Evolutionary conservation across 2,888 invertebrate species (phyloP).

Genomic region (Cataglyphis altisquamis): DNA sequence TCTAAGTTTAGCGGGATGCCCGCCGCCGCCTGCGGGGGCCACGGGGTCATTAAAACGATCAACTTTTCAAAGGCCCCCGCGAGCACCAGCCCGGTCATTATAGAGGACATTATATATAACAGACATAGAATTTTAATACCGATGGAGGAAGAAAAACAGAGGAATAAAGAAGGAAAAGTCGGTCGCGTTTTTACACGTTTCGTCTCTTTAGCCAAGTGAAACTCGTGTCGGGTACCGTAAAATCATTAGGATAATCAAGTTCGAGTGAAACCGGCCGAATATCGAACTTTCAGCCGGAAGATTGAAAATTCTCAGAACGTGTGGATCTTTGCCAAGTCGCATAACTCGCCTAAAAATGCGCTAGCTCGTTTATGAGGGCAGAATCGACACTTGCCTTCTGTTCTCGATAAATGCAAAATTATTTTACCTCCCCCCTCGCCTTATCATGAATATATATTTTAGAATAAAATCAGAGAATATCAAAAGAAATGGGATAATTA

Average conservation of each 20-base stretch:
- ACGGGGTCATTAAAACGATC: constrained; percentile 51
- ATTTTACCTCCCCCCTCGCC: background rate
- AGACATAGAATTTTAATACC: constrained; percentile 55
- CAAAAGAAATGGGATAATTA: background rate
- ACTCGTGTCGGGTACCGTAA: constrained; percentile 30
- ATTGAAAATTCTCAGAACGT: constrained; percentile 52
- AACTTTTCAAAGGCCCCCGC: constrained; percentile 51
- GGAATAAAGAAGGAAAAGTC: constrained; percentile 10
- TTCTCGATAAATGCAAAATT: constrained; percentile 25
- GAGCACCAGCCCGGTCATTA: constrained; percentile 50
- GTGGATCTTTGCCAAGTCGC: constrained; percentile 48
- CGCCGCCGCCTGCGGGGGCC: constrained; percentile 39
- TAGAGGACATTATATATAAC: constrained; percentile 39
- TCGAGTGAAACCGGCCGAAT: constrained; percentile 41
- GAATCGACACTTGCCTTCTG: constrained; percentile 4
- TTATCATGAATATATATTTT: background rate
- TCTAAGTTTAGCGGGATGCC: constrained; percentile 50
- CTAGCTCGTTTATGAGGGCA: constrained; percentile 7
- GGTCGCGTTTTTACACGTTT: constrained; percentile 39
- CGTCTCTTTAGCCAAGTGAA: constrained; percentile 26
- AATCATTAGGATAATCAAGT: constrained; percentile 54
- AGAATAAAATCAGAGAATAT: constrained; percentile 14
- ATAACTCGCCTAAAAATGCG: constrained; percentile 41
- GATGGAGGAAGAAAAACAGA: background rate
- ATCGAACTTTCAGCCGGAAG: constrained; percentile 48